phyloP scores from a whole-genome alignment of 2,888 invertebrate species.

The Caenorhabditis japonica region DNA sequence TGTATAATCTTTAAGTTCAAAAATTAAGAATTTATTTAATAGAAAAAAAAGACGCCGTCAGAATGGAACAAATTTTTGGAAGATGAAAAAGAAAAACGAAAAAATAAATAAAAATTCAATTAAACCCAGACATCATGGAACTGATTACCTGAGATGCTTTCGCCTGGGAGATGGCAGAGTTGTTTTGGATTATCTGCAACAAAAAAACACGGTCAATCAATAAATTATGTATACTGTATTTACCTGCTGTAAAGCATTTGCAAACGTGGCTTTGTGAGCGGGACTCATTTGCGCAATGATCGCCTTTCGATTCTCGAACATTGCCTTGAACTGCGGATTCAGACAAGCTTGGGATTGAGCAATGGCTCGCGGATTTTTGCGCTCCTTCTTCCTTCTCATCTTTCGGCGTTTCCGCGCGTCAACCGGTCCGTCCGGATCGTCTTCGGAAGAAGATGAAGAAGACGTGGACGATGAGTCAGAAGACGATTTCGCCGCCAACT shows the following conservation, averaged over 20 bases:
- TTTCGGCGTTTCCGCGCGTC: constrained; percentile 48
- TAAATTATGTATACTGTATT: too few species aligned
- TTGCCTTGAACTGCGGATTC: constrained; percentile 37
- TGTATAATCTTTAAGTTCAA: too few species aligned
- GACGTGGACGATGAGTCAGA: constrained; percentile 37
- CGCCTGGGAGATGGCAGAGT: constrained; percentile 4
- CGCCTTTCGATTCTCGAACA: constrained; percentile 62
- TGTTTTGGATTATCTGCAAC: constrained; percentile 29
- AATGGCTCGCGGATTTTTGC: constrained; percentile 20
- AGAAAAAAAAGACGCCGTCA: too few species aligned
- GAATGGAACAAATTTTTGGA: background rate
- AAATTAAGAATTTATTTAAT: too few species aligned
- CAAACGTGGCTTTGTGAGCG: constrained; percentile 57
- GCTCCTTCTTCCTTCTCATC: constrained; percentile 48
- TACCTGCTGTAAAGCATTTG: constrained; percentile 55
- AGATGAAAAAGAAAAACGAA: background rate
- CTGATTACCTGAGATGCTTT: constrained; percentile 40
- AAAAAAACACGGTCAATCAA: too few species aligned
- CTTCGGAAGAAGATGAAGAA: constrained; percentile 35
- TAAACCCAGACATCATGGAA: constrained; percentile 34
- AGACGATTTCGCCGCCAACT: background rate
- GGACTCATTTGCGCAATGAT: constrained; percentile 52
- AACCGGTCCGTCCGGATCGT: constrained; percentile 22
- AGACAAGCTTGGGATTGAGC: background rate
- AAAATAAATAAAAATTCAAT: constrained; percentile 8